These are phyloP conservation scores for Orestias chungarensis DNA, from an alignment of 2,797 vertebrate genomes.

Conservation along the genomic window DNA sequence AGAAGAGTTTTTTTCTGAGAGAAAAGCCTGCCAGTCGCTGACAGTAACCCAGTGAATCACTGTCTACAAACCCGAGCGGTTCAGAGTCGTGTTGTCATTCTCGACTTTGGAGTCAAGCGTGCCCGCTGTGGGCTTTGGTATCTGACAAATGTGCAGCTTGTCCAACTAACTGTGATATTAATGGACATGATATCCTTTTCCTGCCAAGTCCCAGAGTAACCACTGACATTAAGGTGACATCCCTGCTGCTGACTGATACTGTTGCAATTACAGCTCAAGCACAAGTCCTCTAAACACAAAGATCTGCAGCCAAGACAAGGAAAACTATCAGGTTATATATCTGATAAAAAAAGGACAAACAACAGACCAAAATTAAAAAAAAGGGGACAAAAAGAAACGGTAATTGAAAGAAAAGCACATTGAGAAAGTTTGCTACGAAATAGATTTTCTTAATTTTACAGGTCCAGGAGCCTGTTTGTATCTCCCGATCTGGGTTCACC, in stretches of 20 bases:
- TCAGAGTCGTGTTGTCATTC: constrained; percentile 47
- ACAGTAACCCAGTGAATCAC: constrained; percentile 22
- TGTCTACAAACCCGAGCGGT: constrained; percentile 21
- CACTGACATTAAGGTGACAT: constrained; percentile 38
- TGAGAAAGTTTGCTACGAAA: neutral
- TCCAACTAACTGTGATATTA: constrained; percentile 38
- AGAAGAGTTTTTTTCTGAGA: neutral
- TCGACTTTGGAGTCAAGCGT: constrained; percentile 42
- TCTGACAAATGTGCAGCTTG: constrained; percentile 24
- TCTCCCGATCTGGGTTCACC: neutral
- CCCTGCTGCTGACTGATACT: constrained; percentile 11
- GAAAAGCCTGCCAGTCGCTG: constrained; percentile 3
- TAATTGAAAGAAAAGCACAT: neutral
- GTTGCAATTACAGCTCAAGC: constrained; percentile 2
- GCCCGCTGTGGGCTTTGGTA: constrained; percentile 7
- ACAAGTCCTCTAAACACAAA: neutral
- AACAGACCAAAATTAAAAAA: neutral
- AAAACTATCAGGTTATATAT: constrained; percentile 5
- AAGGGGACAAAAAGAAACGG: neutral
- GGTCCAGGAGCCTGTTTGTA: neutral
- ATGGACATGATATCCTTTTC: constrained; percentile 40
- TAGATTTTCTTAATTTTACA: constrained; percentile 2
- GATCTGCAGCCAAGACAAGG: constrained; percentile 3
- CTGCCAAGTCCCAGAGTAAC: constrained; percentile 26
- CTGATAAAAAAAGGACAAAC: neutral